Conservation (phyloP, 1,140 invertebrate species). For the Aphis craccivora region DNA sequence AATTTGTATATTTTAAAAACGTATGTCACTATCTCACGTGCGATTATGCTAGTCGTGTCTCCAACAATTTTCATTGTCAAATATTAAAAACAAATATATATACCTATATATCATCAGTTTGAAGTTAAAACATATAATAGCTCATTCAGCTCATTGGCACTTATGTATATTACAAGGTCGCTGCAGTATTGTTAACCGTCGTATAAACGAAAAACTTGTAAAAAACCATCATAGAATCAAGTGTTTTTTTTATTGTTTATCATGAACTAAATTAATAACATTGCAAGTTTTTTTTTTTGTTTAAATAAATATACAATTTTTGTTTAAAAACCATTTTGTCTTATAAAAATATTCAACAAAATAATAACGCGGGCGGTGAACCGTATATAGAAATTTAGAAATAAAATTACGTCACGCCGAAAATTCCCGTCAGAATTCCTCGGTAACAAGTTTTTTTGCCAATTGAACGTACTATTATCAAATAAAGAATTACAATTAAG, state of each 20-base stretch:
- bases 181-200: neutral
- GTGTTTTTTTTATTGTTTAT: neutral
- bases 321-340: too few relatives aligned
- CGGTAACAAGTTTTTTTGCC: neutral
- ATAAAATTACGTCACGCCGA: neutral
- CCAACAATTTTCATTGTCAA: neutral
- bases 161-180: conserved; percentile 23
- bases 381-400: neutral
- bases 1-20: neutral
- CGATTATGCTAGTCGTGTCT: neutral
- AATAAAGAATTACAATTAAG: conserved; percentile 13
- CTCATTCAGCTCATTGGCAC: neutral
- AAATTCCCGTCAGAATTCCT: neutral
- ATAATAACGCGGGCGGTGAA: neutral
- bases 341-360: neutral
- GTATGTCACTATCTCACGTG: neutral
- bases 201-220: conserved; percentile 2
- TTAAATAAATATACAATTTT: neutral
- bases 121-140: neutral
- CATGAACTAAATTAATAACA: neutral
- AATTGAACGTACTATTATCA: neutral
- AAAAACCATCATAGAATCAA: conserved; percentile 23
- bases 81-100: neutral
- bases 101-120: neutral
- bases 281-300: neutral